Percentiles rank a stretch among this genome's conserved stretches.
Conservation (phyloP, 2,113 vertebrate genomes). For the Carollia perspicillata region DNA sequence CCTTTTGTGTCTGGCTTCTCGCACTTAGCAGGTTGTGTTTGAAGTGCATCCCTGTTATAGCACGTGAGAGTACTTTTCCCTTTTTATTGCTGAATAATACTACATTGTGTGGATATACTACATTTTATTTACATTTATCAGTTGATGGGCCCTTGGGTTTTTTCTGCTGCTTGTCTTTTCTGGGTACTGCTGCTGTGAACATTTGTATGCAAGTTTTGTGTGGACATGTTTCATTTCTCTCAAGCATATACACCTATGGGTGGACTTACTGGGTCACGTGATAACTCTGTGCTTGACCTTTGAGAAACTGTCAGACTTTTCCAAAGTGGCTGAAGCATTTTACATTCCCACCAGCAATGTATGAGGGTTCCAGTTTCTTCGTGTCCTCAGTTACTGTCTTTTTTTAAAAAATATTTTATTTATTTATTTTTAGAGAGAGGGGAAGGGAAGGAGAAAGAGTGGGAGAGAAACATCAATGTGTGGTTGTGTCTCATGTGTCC, state of each 20-base stretch:
- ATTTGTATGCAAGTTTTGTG: not conserved
- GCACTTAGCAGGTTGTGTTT: not conserved
- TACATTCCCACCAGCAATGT: not conserved
- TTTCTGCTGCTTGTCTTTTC: not conserved
- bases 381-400: not conserved
- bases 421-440: too few relatives aligned
- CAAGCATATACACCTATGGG: not conserved
- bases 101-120: not conserved
- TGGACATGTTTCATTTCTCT: not conserved
- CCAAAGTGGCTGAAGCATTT: not conserved
- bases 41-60: not conserved
- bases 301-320: not conserved
- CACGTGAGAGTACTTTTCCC: not conserved
- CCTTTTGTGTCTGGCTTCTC: not conserved
- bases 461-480: too few relatives aligned
- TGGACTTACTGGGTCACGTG: not conserved
- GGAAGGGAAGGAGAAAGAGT: too few relatives aligned
- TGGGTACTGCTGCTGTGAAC: not conserved
- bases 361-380: not conserved
- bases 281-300: not conserved
- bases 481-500: too few relatives aligned
- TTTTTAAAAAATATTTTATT: too few relatives aligned
- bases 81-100: not conserved
- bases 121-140: not conserved
- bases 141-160: not conserved